Evolutionary conservation across 2,113 vertebrate genomes (phyloP), one percentile per base, ranked within the genome.

Genomic region (Pelecanus crispus): DNA sequence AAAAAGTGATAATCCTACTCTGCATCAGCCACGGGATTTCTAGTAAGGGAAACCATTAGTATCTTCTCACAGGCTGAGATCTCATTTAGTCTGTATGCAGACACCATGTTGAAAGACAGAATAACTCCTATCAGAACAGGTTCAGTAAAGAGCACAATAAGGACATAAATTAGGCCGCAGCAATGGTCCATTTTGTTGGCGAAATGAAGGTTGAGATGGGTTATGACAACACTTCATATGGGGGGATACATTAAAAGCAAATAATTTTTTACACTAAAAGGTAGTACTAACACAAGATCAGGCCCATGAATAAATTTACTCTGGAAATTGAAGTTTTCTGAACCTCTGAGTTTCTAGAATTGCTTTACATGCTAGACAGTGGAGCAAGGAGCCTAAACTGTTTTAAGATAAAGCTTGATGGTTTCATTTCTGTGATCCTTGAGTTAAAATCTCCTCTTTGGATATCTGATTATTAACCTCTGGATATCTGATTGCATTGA

Each of bases 101-200:
- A 82, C 45, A 56, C 16, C 10, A 9, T 11, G 17, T 8, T 71
- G 52, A 90, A 75, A 75, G 67, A 32, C n/a, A 49, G 42, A 55
- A 3, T 56, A 66, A 83, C 5, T 61, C 24, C 20, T 50, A 15
- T 9, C 22, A 53, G 36, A 81, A 66, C 28, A 62, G 26, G 42
- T 50, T 56, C 21, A 21, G 1, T 0, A 50, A 50, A 59, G 20
- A 73, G 44, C 15, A 53, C 0, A 0, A 16, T 3, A 65, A 58
- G 10, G 28, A 45, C n/a, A 32, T 45, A 89, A 79, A 70, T 50
- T 36, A 70, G 44, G 20, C 49, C 34, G 40, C n/a, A 70, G 53
- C 2, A n/a, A 40, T 0, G 2, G n/a, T 53, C 79, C 59, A 73
- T 79, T 82, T 32, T 59, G n/a, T 49, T 38, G 38, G n/a, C 1